phyloP scores from a whole-genome alignment of 1,140 invertebrate species.

The Helicoverpa armigera region DNA sequence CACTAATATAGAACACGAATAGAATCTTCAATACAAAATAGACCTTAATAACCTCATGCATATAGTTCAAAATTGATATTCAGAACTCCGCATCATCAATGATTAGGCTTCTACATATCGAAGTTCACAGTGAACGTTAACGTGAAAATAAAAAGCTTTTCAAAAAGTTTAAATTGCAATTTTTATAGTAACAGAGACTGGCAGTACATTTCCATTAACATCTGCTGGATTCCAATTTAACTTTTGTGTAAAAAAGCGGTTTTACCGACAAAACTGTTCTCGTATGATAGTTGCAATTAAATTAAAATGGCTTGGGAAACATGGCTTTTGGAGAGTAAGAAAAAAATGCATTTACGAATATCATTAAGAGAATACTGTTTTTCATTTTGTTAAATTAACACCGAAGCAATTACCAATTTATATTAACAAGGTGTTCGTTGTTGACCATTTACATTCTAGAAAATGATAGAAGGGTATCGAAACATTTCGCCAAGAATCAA shows the following conservation, averaged over 20 bases:
- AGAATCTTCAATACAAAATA: neutral
- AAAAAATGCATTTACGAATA: neutral
- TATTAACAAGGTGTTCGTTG: neutral
- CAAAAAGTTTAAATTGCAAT: slow-evolving; percentile 42
- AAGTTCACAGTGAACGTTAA: slow-evolving; percentile 8
- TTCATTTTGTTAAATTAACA: no score
- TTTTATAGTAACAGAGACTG: slow-evolving; percentile 27
- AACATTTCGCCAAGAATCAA: neutral
- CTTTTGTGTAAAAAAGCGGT: slow-evolving; percentile 40
- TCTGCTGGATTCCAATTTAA: slow-evolving; percentile 41
- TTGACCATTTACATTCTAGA: no score
- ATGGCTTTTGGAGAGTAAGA: neutral
- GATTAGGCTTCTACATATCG: neutral
- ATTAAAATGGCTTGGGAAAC: neutral
- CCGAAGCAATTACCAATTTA: neutral
- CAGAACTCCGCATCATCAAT: neutral
- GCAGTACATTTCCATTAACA: slow-evolving; percentile 44
- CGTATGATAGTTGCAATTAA: slow-evolving; percentile 37
- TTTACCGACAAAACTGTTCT: slow-evolving; percentile 16
- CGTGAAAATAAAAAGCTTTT: slow-evolving; percentile 37
- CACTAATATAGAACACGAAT: neutral
- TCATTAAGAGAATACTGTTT: no score
- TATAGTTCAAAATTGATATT: no score
- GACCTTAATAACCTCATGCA: no score
- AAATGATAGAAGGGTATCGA: neutral